Evolutionary conservation across 1,140 invertebrate species (phyloP).

Genomic region (Druon quercuslanigerum): DNA sequence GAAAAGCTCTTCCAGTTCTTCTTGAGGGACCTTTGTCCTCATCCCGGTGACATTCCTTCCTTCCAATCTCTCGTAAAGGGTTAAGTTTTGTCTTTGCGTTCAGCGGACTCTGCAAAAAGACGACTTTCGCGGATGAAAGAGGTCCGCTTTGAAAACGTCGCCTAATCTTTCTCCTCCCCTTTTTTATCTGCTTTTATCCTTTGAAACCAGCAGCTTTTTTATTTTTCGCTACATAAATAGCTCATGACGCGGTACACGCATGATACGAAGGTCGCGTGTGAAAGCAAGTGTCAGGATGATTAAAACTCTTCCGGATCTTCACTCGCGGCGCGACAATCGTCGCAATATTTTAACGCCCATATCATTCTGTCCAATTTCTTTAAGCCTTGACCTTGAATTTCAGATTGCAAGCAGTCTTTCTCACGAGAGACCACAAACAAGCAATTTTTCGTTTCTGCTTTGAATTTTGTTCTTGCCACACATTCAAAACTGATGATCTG

Average conservation of each 20-base stretch:
- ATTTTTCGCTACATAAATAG: slow-evolving; percentile 62
- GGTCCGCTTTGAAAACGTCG: slow-evolving; percentile 42
- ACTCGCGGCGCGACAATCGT: slow-evolving; percentile 15
- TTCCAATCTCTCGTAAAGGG: slow-evolving; percentile 50
- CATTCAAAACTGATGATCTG: no score
- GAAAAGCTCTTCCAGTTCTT: slow-evolving; percentile 71
- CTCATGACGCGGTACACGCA: slow-evolving; percentile 58
- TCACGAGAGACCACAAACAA: not conserved
- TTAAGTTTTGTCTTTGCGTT: slow-evolving; percentile 42
- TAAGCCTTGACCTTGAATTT: not conserved
- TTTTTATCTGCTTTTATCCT: slow-evolving; percentile 43
- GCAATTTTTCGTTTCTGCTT: no score
- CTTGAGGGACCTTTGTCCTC: slow-evolving; percentile 68
- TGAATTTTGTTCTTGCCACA: no score
- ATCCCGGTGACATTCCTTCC: slow-evolving; percentile 65
- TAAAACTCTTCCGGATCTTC: slow-evolving; percentile 42
- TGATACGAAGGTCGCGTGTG: slow-evolving; percentile 54
- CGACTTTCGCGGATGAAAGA: slow-evolving; percentile 37
- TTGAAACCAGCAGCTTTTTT: slow-evolving; percentile 37
- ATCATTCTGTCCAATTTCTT: not conserved
- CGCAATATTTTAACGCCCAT: not conserved
- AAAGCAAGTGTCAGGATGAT: slow-evolving; percentile 54
- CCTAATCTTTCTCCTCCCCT: slow-evolving; percentile 42
- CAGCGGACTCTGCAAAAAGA: slow-evolving; percentile 38
- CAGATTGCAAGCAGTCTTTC: not conserved